Base-by-base conservation (phyloP, 2,113 vertebrate species). In the Ramphastos sulfuratus region DNA sequence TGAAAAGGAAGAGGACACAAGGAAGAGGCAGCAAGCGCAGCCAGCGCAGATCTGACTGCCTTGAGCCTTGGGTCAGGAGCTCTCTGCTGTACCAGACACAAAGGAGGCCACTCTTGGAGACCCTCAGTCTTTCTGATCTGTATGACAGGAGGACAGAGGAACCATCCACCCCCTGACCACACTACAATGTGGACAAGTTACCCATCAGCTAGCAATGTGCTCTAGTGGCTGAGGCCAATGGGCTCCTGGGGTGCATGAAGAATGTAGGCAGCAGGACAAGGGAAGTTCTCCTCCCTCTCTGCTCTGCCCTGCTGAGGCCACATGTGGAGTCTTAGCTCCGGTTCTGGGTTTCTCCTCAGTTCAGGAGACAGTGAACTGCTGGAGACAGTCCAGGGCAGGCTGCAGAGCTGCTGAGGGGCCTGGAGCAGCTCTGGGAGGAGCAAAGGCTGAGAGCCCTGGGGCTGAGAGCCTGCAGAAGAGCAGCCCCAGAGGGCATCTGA, bases 161-260 rank as follows among this genome's bases (percentile, higher is more conserved):
- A 44, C 19, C 8, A 14, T 35, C 48, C 55, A 81, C 58, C 35
- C 31, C 4, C 0, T 28, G 58, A 37, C 52, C 64, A 64, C 27
- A 30, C 58, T 27, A 10, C 58, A 58, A 58, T 0, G 0, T 6
- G 21, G 15, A 30, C 63, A 28, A 65, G 37, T 8, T 65, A 37
- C 28, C 63, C 39, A 42, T 42, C 17, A 65, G 63, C 39, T 37
- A 65, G 27, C 27, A 42, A 30, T 12, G 37, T 30, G 27, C 37
- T 37, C 61, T 28, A 6, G 23, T 11, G 25, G 25, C 10, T 6
- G 27, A 64, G 61, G 17, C 15, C 35, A 27, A 17, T 17, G 35
- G 61, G 39, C 61, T 64, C 37, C 63, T 28, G 14, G 35, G 35
- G 24, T 37, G 35, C 23, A 39, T 11, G 18, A 28, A 65, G 7